Percentiles rank a stretch among this genome's conserved stretches.
Conservation (phyloP, 2,797 vertebrate species). For the Apogon hyalosoma region DNA sequence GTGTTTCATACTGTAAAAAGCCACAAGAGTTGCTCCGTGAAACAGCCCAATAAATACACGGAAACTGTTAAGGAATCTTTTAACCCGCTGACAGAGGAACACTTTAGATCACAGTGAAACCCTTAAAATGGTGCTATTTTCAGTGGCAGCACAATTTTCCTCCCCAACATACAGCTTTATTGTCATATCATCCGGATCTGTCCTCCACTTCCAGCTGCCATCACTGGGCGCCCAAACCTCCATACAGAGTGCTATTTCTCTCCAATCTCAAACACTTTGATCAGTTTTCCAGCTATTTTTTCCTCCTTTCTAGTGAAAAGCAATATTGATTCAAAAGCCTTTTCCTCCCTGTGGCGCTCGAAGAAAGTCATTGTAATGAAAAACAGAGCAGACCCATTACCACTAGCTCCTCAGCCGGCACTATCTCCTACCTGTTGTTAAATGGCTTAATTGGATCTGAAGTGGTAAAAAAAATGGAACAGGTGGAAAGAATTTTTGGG, state of each 20-base stretch:
- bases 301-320: slow-evolving; percentile 41
- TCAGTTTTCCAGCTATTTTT: slow-evolving; percentile 47
- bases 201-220: slow-evolving; percentile 13
- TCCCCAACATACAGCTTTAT: slow-evolving; percentile 21
- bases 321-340: slow-evolving; percentile 58
- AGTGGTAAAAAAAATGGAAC: slow-evolving; percentile 11
- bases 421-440: slow-evolving; percentile 59
- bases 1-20: slow-evolving; percentile 4
- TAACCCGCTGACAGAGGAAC: slow-evolving; percentile 12
- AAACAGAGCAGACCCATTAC: slow-evolving; percentile 62
- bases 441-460: slow-evolving; percentile 60
- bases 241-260: slow-evolving; percentile 31
- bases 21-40: slow-evolving; percentile 16
- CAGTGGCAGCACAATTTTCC: slow-evolving; percentile 8
- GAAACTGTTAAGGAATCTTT: slow-evolving; percentile 31
- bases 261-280: slow-evolving; percentile 58
- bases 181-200: slow-evolving; percentile 45
- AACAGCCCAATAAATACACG: slow-evolving; percentile 18
- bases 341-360: slow-evolving; percentile 38
- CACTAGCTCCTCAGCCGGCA: slow-evolving; percentile 49
- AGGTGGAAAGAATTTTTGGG: slow-evolving; percentile 13
- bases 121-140: slow-evolving; percentile 41
- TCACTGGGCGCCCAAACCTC: slow-evolving; percentile 36
- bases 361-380: slow-evolving; percentile 62
- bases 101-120: slow-evolving; percentile 26